Evolutionary conservation across 2,797 vertebrate species (phyloP).

Genomic region (Tympanoctomys barrerae): DNA sequence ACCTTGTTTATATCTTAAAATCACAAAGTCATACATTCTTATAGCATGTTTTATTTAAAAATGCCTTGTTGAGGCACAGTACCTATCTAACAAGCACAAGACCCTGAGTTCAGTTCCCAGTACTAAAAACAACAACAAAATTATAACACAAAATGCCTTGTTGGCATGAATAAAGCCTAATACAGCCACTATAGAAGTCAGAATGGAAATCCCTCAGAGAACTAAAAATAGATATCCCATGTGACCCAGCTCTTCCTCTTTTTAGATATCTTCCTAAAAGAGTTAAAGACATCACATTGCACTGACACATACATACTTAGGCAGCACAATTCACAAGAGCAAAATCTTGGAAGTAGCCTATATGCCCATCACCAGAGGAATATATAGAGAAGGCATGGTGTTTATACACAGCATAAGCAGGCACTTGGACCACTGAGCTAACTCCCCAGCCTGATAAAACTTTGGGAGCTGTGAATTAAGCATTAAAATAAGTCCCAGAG

Average conservation of each 20-base stretch:
- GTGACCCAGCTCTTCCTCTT: neutral
- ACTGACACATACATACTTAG: neutral
- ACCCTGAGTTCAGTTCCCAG: no score
- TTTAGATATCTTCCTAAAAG: neutral
- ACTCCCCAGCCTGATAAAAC: no score
- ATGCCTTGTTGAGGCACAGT: conserved; percentile 20
- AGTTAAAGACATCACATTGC: neutral
- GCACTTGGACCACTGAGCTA: no score
- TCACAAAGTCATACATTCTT: conserved; percentile 51
- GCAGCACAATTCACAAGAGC: neutral
- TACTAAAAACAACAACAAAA: no score
- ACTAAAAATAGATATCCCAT: neutral
- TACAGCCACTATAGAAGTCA: neutral
- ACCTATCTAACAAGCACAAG: no score
- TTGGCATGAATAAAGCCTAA: neutral
- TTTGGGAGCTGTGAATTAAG: neutral
- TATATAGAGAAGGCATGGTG: neutral
- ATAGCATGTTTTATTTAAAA: neutral
- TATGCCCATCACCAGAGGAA: neutral
- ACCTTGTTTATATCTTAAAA: neutral
- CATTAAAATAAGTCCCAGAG: neutral
- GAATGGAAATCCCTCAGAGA: neutral
- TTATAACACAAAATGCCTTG: conserved; percentile 32
- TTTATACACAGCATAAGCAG: neutral
- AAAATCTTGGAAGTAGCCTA: neutral